A percentile compares a stretch with the other conserved stretches of the same genome.
Conservation (phyloP, 2,888 invertebrate genomes). For the Elegia similella region DNA sequence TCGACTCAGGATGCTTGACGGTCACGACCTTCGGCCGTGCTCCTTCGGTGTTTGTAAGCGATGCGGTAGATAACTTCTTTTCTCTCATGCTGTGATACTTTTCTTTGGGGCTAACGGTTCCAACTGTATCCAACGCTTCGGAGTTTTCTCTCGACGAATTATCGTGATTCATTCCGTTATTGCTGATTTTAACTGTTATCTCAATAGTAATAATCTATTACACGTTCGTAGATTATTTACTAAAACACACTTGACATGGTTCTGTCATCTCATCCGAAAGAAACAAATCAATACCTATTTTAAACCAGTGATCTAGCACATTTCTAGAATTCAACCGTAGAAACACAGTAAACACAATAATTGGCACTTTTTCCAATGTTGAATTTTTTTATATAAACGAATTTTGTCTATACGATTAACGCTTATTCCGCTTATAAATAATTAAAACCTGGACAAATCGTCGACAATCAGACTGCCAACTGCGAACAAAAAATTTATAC, state of each 20-base stretch:
- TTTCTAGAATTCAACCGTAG: neutral
- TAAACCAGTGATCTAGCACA: conserved; percentile 28
- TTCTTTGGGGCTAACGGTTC: conserved; percentile 70
- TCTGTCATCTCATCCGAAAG: conserved; percentile 53
- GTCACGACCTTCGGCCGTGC: conserved; percentile 92
- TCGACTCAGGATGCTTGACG: conserved; percentile 97
- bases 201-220: conserved; percentile 27
- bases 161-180: conserved; percentile 72
- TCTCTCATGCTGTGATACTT: conserved; percentile 82
- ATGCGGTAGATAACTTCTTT: conserved; percentile 86
- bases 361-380: neutral
- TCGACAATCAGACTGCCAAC: too few relatives aligned
- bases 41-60: conserved; percentile 82
- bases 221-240: conserved; percentile 37
- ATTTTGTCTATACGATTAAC: neutral
- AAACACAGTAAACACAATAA: neutral
- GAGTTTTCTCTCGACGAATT: conserved; percentile 72
- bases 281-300: conserved; percentile 62
- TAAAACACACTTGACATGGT: conserved; percentile 51
- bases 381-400: neutral
- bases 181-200: conserved; percentile 27
- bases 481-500: too few relatives aligned
- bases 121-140: conserved; percentile 65
- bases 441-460: neutral
- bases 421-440: neutral